Conservation (phyloP, 2,113 vertebrate species). For the Gambusia affinis region DNA sequence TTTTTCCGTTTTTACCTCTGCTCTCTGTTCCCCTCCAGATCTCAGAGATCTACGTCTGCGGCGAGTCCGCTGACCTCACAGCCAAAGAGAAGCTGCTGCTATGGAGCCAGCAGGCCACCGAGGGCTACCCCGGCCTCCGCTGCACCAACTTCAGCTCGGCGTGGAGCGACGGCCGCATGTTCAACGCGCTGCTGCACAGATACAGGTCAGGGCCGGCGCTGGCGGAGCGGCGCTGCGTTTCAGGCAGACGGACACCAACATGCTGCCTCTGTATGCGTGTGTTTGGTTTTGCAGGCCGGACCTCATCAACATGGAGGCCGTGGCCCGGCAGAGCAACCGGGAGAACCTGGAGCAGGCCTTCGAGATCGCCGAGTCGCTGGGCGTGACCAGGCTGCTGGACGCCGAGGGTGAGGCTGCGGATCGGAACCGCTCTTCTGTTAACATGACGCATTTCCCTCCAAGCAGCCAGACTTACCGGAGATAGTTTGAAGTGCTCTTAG, state of each 20-base stretch:
- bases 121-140: conserved; percentile 91
- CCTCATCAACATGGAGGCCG: conserved; percentile 95
- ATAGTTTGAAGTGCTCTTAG: not conserved
- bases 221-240: no score
- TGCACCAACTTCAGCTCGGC: conserved; percentile 95
- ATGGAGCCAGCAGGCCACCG: conserved; percentile 94
- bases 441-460: not conserved
- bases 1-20: not conserved
- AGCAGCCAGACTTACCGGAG: not conserved
- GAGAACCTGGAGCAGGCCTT: conserved; percentile 99
- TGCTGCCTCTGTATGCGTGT: not conserved
- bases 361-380: conserved; percentile 93
- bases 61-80: conserved; percentile 94
- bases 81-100: conserved; percentile 98
- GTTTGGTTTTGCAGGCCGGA: conserved; percentile 85
- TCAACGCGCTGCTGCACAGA: conserved; percentile 98
- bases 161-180: conserved; percentile 97
- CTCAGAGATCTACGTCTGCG: conserved; percentile 97
- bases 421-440: not conserved
- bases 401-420: conserved; percentile 86
- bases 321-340: conserved; percentile 90
- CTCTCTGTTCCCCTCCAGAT: conserved; percentile 80
- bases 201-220: conserved; percentile 83
- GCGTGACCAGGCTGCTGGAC: conserved; percentile 93
- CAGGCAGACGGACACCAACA: not conserved